Base-by-base conservation (phyloP, 2,797 vertebrate genomes). In the Pogonophryne albipinna region DNA sequence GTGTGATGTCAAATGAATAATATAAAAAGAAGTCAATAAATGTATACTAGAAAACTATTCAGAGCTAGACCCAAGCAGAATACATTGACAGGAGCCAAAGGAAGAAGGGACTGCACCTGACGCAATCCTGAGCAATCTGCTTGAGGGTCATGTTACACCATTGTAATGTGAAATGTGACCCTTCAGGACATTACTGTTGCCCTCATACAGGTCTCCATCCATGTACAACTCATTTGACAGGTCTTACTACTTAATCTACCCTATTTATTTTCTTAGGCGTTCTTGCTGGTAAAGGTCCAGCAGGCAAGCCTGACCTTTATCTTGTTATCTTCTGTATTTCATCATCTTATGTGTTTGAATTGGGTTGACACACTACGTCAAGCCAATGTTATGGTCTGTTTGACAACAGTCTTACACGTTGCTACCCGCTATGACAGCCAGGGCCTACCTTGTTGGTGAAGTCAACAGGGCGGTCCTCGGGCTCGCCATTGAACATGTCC, bases 361-460 rank as follows among this genome's bases (percentile, higher is more conserved):
- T 13, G 4, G 4, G 5, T 19, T 42, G 16, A 13, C 0, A 31
- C 63, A 41, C 15, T 10, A 10, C 20, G n/a, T n/a, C 27, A 60
- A 27, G 34, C 34, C 65, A n/a, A 0, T 58, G 38, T 57, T 76
- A 2, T 27, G 17, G 46, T 51, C 58, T 68, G 66, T 77, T 60
- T 67, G n/a, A 79, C 41, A 72, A 34, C 4, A 56, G 13, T 15
- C 38, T 23, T 3, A 6, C 10, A 2, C 51, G 10, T 7, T 31
- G 20, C 20, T 14, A n/a, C n/a, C 59, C 41, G 72, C 55, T 66
- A 7, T 19, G 38, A 10, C 2, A 31, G 3, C 15, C 46, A 1
- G 14, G 53, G 53, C 53, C 53, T 56, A 97, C 97, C 96, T 98
- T 98, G 89, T 95, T 97, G 70, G 96, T 97, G 82, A 97, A 97